Evolutionary conservation across 2,113 vertebrate species (phyloP), one percentile per base, ranked within the genome.

Genomic region (Pterocles burchelli): DNA sequence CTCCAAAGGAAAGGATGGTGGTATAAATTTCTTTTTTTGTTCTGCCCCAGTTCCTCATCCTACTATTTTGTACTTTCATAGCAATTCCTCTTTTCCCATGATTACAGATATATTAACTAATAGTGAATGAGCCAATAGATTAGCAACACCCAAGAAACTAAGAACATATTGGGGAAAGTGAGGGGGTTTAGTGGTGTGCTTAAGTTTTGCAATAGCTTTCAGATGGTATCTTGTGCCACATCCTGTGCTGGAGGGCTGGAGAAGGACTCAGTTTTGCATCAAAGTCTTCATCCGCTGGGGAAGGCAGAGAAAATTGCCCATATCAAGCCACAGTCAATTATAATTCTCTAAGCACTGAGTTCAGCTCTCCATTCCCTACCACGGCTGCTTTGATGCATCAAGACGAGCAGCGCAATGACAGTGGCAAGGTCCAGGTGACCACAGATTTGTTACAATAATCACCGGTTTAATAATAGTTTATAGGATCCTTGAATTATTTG

Each of bases 231-330:
- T 36, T 16, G 21, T 33, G 21, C 17, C 38, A 36, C 14, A 45
- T 26, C 31, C 17, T 45, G 46, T 59, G 16, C 28, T 48, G n/a
- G 9, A 22, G 28, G 33, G 17, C 7, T 49, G 41, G 14, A 58
- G 48, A 57, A 57, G 17, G 67, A 29, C 9, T 67, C 29, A 19
- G n/a, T 16, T 33, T 22, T 36, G 13, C 15, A 4, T 24, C 24
- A 18, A 52, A 61, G 41, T 17, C 41, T 45, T n/a, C 0, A 0
- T 20, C 28, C 5, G 1, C 9, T 71, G 57, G 20, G 5, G 4
- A 24, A 10, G 31, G 45, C 13, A 51, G 55, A 34, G 22, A 79
- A 63, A n/a, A 29, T 24, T 31, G 36, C 45, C 38, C 12, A 3
- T 24, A 43, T 49, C 31, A 17, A 52, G 48, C 7, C 6, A 0